phyloP scores from a whole-genome alignment of 2,113 vertebrate species.

The Fregetta grallaria region DNA sequence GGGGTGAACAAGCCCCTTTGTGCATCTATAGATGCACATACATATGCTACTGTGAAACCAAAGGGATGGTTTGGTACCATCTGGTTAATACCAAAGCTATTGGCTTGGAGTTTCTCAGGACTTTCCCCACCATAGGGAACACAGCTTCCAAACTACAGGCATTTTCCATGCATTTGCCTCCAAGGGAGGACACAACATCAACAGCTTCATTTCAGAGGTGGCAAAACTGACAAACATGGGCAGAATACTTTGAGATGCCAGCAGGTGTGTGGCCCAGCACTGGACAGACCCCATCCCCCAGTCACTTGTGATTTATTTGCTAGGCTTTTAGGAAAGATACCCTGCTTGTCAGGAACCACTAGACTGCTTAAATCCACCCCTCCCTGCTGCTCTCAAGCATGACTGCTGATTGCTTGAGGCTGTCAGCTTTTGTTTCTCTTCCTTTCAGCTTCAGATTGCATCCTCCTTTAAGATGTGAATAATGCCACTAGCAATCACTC shows the following conservation, averaged over 20 bases:
- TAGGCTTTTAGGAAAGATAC: background rate
- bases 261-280: background rate
- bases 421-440: background rate
- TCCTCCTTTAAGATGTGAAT: background rate
- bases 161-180: background rate
- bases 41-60: background rate
- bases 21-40: background rate
- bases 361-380: background rate
- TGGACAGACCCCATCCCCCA: background rate
- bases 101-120: background rate
- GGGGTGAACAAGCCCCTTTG: background rate
- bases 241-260: background rate
- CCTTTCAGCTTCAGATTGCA: background rate
- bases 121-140: background rate
- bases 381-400: background rate
- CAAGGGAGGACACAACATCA: background rate
- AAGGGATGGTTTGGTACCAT: background rate
- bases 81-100: background rate
- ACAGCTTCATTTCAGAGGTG: background rate
- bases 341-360: background rate
- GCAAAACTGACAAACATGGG: background rate
- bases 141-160: background rate
- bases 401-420: background rate
- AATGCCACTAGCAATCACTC: background rate
- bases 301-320: background rate